Percentiles rank a stretch among this genome's conserved stretches.
Conservation (phyloP, 2,113 vertebrate genomes). For the Theristicus caerulescens region DNA sequence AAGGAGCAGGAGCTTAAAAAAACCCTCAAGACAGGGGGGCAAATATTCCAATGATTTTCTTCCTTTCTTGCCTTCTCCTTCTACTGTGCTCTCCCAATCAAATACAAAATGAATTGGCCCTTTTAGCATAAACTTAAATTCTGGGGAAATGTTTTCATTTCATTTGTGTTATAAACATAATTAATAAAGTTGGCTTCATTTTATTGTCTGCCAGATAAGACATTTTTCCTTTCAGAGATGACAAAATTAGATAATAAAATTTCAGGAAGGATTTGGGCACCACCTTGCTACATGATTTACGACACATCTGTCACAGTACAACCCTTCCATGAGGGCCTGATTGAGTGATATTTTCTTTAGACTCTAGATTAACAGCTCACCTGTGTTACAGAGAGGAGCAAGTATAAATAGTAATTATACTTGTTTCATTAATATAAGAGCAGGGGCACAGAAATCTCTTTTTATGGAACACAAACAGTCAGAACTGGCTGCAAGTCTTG, state of each 20-base stretch:
- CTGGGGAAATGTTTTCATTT: background rate
- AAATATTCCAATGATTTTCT: background rate
- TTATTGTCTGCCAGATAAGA: background rate
- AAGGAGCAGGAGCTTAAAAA: background rate
- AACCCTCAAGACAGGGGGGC: rapidly evolving
- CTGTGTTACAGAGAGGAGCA: background rate
- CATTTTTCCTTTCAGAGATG: background rate
- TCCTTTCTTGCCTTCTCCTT: background rate
- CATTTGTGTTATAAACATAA: background rate
- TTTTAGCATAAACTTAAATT: background rate
- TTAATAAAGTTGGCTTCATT: background rate
- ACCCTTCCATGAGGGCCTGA: background rate
- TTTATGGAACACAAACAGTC: background rate
- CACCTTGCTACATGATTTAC: background rate
- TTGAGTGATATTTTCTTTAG: background rate
- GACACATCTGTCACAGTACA: background rate
- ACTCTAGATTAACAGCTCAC: background rate
- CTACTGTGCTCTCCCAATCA: background rate
- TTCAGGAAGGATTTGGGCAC: background rate
- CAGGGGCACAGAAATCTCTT: background rate
- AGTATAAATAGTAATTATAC: background rate
- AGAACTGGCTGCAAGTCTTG: background rate
- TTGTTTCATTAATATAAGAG: background rate
- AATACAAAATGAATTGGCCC: background rate
- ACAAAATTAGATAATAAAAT: background rate